Evolutionary conservation across 1,140 invertebrate genomes (phyloP).

Genomic region (Brachionus plicatilis): DNA sequence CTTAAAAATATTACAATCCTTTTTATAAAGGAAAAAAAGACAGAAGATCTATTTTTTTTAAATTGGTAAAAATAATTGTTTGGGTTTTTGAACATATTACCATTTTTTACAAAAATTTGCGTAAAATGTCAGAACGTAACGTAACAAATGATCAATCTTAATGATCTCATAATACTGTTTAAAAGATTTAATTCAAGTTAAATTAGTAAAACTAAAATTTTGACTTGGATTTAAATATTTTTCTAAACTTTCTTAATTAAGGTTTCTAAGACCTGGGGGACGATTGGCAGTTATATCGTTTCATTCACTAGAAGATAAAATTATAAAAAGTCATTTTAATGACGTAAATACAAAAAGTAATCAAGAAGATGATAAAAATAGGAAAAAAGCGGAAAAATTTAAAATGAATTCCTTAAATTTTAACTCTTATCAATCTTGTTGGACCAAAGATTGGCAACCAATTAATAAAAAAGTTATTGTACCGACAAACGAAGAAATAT

Average conservation of each 20-base stretch:
- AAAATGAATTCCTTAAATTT: slow-evolving; percentile 48
- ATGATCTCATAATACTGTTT: no score
- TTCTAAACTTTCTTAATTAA: background rate
- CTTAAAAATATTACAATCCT: no score
- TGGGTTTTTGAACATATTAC: no score
- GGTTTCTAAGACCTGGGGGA: slow-evolving; percentile 66
- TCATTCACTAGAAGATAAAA: slow-evolving; percentile 89
- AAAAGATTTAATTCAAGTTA: no score
- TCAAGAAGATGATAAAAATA: background rate
- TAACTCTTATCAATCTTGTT: slow-evolving; percentile 61
- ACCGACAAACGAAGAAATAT: slow-evolving; percentile 68
- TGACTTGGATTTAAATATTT: no score
- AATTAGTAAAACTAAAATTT: no score
- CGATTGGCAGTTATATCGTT: slow-evolving; percentile 78
- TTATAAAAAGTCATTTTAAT: slow-evolving; percentile 80
- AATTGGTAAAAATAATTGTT: no score
- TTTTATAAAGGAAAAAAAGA: no score
- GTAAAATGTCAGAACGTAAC: no score
- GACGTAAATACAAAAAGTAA: slow-evolving; percentile 58
- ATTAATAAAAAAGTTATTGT: slow-evolving; percentile 73
- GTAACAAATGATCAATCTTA: no score
- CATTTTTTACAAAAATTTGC: no score
- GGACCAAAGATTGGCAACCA: slow-evolving; percentile 68
- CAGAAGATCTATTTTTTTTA: no score
- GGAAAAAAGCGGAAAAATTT: background rate